Evolutionary conservation across 2,888 invertebrate species (phyloP), one percentile per base, ranked within the genome.

Genomic region (Brenthis ino): DNA sequence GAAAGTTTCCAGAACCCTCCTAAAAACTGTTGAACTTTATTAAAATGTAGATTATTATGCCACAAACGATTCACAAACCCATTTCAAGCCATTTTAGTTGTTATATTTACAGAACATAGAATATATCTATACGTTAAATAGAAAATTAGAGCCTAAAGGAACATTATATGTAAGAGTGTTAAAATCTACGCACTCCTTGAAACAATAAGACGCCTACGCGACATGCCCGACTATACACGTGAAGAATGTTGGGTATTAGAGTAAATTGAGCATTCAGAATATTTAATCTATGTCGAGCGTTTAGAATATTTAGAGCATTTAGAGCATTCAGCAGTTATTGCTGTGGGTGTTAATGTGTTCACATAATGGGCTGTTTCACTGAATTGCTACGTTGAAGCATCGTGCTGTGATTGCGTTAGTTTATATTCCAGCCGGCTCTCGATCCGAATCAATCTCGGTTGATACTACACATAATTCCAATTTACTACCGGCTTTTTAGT

Each of bases 301-400:
- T 57, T n/a, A 33, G 33, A 56, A 47, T 37, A 55, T n/a, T 51
- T 54, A 48, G 80, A 54, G 24, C 16, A 43, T 63, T 57, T 48
- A 20, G 50, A 57, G 57, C 37, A 68, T 14, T 28, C 48, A 55
- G 80, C 80, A 66, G 68, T 69, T 72, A 74, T 67, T 67, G 54
- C 66, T 24, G 54, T 57, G 61, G 47, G 72, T 67, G 72, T 66
- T 67, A 74, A 70, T 72, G 69, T 69, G 61, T 71, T 65, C 67
- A 70, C 67, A 64, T 73, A 71, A 73, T 73, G 71, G 68, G 37
- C 71, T 68, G 68, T 72, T 72, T 64, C 67, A 71, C 71, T 74
- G 77, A 80, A 74, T 74, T 70, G 72, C 70, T 68, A 60, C 60
- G 12, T 4, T 54, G 68, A 64, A 68, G 65, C 68, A 60, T 67